A percentile compares a stretch with the other conserved stretches of the same genome.
Evolutionary conservation across 2,888 invertebrate species (phyloP).

Genomic region (Catocala fraxini): DNA sequence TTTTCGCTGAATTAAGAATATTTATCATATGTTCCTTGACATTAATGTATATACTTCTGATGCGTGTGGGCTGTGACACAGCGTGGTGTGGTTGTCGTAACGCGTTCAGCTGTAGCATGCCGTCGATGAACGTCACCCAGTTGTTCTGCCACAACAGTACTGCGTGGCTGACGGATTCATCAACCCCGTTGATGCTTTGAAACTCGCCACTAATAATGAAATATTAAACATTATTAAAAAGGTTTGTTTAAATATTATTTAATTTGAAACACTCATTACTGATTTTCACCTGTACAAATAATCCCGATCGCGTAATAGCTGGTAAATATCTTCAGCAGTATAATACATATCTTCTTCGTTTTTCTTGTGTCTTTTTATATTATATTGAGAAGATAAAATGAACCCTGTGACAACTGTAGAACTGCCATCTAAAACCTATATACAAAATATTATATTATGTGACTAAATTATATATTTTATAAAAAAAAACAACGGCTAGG

Average conservation of each 20-base stretch:
- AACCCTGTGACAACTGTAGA: conserved; percentile 16
- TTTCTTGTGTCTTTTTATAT: background rate
- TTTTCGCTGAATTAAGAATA: background rate
- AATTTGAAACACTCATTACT: too few relatives aligned
- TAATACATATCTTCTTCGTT: conserved; percentile 11
- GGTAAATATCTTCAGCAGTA: conserved; percentile 48
- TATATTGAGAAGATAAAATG: background rate
- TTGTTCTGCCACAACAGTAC: conserved; percentile 89
- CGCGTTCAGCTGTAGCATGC: conserved; percentile 92
- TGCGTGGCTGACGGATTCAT: conserved; percentile 57
- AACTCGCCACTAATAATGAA: conserved; percentile 56
- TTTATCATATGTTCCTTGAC: conserved; percentile 15
- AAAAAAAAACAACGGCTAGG: too few relatives aligned
- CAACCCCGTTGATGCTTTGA: conserved; percentile 48
- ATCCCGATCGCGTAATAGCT: conserved; percentile 45
- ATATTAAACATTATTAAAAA: too few relatives aligned
- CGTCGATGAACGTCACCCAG: conserved; percentile 94
- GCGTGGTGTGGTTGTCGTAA: conserved; percentile 87
- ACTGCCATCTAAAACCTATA: conserved; percentile 13
- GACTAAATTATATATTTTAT: too few relatives aligned
- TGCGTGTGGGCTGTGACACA: conserved; percentile 88
- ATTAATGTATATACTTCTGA: conserved; percentile 51
- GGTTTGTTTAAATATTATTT: too few relatives aligned
- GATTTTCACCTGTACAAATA: conserved; percentile 48
- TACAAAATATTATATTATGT: background rate